Conservation (phyloP, 2,113 vertebrate genomes). For the Toxostoma redivivum region DNA sequence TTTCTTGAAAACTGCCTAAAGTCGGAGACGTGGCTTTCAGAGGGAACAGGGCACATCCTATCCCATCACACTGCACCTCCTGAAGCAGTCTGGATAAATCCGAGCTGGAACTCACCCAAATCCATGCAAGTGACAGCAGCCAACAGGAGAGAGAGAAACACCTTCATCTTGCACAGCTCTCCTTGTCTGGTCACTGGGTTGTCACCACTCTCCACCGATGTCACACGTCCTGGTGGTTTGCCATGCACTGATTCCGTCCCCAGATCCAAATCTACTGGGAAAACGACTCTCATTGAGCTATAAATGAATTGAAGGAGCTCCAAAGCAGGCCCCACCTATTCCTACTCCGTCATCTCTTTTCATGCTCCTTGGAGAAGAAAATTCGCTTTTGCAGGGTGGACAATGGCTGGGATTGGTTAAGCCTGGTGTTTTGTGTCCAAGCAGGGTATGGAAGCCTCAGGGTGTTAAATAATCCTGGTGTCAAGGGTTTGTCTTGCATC, state of each 20-base stretch:
- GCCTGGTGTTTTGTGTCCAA: background rate
- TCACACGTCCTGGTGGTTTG: background rate
- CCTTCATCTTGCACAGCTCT: background rate
- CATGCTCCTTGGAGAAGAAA: constrained; percentile 22
- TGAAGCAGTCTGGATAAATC: background rate
- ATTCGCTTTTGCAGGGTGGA: background rate
- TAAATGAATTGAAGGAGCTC: background rate
- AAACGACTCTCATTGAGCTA: background rate
- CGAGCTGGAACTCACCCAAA: background rate
- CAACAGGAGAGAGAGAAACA: background rate
- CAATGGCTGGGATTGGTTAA: background rate
- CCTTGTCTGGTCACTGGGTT: background rate
- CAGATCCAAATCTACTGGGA: background rate
- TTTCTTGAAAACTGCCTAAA: background rate
- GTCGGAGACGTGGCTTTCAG: background rate
- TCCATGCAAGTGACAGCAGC: background rate
- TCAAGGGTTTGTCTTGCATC: background rate
- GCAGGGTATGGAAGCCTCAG: background rate
- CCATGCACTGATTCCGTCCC: background rate
- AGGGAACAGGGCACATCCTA: rapidly evolving
- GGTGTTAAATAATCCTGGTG: background rate
- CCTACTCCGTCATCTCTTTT: background rate
- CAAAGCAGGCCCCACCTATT: constrained; percentile 9
- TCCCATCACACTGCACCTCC: background rate
- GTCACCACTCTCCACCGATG: background rate